phyloP scores from a whole-genome alignment of 2,113 vertebrate genomes.

The Eubucco bourcierii region DNA sequence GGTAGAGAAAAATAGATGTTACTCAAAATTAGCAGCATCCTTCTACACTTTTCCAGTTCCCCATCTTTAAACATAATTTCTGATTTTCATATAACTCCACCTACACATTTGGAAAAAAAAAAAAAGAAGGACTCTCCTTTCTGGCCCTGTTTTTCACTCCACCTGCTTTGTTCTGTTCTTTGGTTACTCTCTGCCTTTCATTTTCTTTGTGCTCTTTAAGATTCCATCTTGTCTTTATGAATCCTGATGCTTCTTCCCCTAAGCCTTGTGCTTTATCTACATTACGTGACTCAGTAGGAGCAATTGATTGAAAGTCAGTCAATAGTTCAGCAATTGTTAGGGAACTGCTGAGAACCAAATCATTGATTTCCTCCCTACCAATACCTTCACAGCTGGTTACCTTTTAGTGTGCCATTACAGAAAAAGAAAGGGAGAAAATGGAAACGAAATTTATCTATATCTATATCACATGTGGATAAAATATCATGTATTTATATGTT shows the following conservation, averaged over 20 bases:
- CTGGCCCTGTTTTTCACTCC: background rate
- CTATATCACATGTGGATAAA: background rate
- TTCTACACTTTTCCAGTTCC: background rate
- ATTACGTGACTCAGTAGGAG: background rate
- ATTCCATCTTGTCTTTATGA: background rate
- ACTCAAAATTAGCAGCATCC: background rate
- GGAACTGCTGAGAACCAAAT: slow-evolving; percentile 30
- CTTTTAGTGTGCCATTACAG: background rate
- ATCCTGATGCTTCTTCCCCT: background rate
- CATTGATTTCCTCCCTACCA: slow-evolving; percentile 10
- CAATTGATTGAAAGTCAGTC: slow-evolving; percentile 32
- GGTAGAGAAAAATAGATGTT: background rate
- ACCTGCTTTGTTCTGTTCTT: background rate
- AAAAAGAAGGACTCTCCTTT: background rate
- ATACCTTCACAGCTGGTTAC: background rate
- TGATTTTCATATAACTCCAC: background rate
- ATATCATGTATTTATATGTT: background rate
- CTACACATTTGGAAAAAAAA: background rate
- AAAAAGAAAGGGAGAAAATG: background rate
- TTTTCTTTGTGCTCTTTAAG: background rate
- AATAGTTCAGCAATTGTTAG: slow-evolving; percentile 29
- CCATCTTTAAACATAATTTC: background rate
- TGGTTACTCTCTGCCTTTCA: background rate
- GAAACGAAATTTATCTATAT: background rate
- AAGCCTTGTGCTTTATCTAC: background rate